Percentiles rank a stretch among this genome's conserved stretches.
Evolutionary conservation across 2,113 vertebrate genomes (phyloP).

Genomic region (Ifrita kowaldi): DNA sequence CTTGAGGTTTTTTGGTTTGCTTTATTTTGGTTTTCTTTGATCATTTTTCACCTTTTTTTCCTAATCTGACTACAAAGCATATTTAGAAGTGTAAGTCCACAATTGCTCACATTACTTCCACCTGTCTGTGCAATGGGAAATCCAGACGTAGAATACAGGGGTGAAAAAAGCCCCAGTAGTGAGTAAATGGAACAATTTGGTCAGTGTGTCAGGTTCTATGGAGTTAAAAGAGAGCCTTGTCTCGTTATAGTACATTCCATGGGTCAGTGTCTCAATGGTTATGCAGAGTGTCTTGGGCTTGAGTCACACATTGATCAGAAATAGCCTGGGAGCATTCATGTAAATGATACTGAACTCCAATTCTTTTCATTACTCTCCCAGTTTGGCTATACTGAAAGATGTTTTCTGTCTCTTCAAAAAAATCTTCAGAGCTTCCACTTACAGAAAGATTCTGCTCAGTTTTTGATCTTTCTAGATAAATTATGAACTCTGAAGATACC

Average conservation of each 20-base stretch:
- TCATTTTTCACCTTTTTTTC: neutral
- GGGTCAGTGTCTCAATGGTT: neutral
- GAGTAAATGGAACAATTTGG: neutral
- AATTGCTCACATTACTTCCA: neutral
- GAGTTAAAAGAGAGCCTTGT: neutral
- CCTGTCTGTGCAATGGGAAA: neutral
- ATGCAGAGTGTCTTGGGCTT: neutral
- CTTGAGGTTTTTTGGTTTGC: neutral
- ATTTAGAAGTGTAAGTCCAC: neutral
- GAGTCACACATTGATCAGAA: neutral
- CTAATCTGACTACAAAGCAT: neutral
- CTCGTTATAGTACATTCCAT: neutral
- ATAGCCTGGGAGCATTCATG: neutral
- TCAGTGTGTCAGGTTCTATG: neutral
- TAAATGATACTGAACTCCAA: neutral
- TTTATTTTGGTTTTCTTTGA: neutral
- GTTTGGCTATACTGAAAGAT: neutral
- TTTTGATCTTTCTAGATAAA: neutral
- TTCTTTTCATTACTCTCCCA: neutral
- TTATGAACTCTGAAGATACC: neutral
- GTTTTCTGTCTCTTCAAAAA: neutral
- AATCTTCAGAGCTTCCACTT: neutral
- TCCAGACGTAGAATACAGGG: neutral
- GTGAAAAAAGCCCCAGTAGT: neutral
- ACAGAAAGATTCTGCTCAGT: neutral